A percentile compares a stretch with the other conserved stretches of the same genome.
Evolutionary conservation across 1,140 invertebrate species (phyloP).

Genomic region (Acromyrmex echinatior): DNA sequence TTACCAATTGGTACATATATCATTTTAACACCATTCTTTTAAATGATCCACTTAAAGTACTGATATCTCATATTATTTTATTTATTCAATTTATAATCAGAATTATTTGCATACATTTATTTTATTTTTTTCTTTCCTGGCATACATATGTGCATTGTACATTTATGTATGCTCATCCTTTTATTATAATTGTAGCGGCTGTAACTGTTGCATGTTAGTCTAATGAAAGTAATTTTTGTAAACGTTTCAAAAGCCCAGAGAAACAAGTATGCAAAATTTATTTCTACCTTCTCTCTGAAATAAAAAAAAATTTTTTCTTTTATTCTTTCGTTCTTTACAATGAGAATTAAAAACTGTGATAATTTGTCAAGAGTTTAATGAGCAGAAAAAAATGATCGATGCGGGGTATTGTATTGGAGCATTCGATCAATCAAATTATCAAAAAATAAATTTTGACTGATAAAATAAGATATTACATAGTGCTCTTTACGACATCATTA

Average conservation of each 20-base stretch:
- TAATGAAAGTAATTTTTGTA: background rate
- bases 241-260: background rate
- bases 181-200: background rate
- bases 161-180: background rate
- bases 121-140: background rate
- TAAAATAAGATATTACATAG: constrained; percentile 11
- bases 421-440: background rate
- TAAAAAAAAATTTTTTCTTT: background rate
- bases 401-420: background rate
- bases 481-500: constrained; percentile 3
- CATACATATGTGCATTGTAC: background rate
- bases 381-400: background rate
- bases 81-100: background rate
- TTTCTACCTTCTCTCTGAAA: background rate
- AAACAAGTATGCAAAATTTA: background rate
- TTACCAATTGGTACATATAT: background rate
- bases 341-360: background rate
- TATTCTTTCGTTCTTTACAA: background rate
- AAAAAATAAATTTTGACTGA: constrained; percentile 9
- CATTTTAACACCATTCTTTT: background rate
- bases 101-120: background rate
- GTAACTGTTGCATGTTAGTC: background rate
- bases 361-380: background rate
- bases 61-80: background rate
- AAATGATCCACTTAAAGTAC: background rate